phyloP scores from a whole-genome alignment of 1,140 invertebrate genomes.

The Brachystomella parvula region DNA sequence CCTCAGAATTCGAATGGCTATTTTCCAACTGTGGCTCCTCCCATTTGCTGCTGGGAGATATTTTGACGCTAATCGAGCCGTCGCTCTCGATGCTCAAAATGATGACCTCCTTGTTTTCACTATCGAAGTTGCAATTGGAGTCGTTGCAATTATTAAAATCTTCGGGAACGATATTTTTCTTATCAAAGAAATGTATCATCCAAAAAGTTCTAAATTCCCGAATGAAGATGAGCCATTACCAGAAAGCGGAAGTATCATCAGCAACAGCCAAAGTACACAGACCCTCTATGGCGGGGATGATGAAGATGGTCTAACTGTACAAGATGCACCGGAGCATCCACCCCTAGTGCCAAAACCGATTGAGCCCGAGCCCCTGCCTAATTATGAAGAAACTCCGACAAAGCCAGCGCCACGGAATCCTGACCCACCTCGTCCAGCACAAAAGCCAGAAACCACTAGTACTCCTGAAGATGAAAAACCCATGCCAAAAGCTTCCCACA shows the following conservation, averaged over 20 bases:
- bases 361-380: not conserved
- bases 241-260: not conserved
- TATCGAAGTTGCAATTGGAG: constrained; percentile 5
- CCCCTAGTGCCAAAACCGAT: not conserved
- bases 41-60: not conserved
- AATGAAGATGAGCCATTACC: not conserved
- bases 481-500: too few species aligned
- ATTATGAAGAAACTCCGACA: too few species aligned
- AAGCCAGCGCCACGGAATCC: too few species aligned
- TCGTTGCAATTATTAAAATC: not conserved
- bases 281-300: not conserved
- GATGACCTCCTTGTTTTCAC: constrained; percentile 1
- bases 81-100: not conserved
- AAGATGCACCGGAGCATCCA: too few species aligned
- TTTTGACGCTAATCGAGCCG: not conserved
- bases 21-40: not conserved
- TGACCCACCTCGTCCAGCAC: too few species aligned
- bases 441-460: too few species aligned
- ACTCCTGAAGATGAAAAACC: too few species aligned
- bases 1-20: not conserved
- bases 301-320: not conserved
- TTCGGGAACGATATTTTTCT: not conserved
- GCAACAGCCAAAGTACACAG: not conserved
- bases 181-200: not conserved
- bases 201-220: not conserved